Evolutionary conservation across 2,888 invertebrate genomes (phyloP), one percentile per base, ranked within the genome.

Genomic region (Spisula subtruncata): DNA sequence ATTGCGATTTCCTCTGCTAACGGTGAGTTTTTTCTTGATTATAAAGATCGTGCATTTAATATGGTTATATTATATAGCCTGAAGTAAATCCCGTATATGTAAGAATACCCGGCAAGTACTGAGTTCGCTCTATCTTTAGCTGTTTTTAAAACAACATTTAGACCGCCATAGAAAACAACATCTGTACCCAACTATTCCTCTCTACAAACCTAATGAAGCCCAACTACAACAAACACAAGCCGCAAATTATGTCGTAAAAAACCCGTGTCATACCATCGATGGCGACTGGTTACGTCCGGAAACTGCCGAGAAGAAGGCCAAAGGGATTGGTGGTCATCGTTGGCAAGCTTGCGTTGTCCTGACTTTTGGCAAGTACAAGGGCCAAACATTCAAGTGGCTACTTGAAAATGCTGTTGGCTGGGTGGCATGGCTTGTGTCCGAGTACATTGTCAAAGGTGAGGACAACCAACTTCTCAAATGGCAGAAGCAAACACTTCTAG

Each of bases 341-440:
- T 71, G 83, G 87, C 60, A n/a, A 60, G 86, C 86, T 0, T 86
- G 86, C 25, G 81, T 81, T 5, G 35, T 46, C 0, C n/a, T 88
- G 80, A 83, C 75, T 54, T 83, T 35, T 48, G 79, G 75, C 10
- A 41, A 41, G 41, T 85, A 85, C 46, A 14, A 14, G 2, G 88
- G 83, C 35, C 48, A 88, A 56, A 83, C 79, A 0, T 88, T 88
- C 88, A 88, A 84, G 46, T 88, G 83, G 83, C 81, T 88, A 25
- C 79, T 88, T 1, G 88, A 88, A 35, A 88, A 88, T 60, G 88
- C 66, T 48, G 48, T 88, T n/a, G 84, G 88, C n/a, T 88, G 80
- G 79, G 41, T 29, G 0, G 75, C 35, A 1, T 87, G 81, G 81
- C 41, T 87, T 1, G 12, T 81, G 29, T 41, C 87, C 0, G 71